Percentiles rank a stretch among this genome's conserved stretches.
These are phyloP conservation scores for Glyphotaelius pellucidus DNA, from an alignment of 2,888 invertebrate species.

Conservation along the genomic window DNA sequence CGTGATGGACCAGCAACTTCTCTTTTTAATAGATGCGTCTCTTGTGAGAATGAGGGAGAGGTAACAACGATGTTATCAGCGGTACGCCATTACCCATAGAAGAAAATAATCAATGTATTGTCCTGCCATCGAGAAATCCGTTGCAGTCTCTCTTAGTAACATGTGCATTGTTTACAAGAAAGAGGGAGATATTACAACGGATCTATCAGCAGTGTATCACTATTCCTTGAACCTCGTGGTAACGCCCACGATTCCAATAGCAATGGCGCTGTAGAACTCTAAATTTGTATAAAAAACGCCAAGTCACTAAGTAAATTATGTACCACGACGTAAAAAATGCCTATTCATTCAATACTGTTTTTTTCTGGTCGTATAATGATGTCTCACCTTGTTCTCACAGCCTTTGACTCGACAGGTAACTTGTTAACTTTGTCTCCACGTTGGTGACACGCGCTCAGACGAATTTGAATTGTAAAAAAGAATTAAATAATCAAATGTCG, in stretches of 20 bases:
- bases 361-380: neutral
- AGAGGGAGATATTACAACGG: neutral
- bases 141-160: neutral
- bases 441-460: conserved; percentile 21
- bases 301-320: neutral
- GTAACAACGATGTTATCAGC: neutral
- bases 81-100: no score
- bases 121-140: neutral
- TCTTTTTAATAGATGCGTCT: no score
- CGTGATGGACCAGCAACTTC: no score
- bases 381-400: conserved; percentile 25
- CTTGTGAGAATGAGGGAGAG: neutral
- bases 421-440: neutral
- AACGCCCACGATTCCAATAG: conserved; percentile 20
- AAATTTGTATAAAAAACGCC: neutral
- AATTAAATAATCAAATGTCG: conserved; percentile 32
- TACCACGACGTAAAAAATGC: conserved; percentile 3
- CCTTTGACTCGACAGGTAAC: neutral
- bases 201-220: neutral
- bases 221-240: neutral
- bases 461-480: conserved; percentile 60
- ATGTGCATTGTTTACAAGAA: neutral
- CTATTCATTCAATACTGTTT: neutral
- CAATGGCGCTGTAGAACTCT: conserved; percentile 8
- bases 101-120: neutral